Conservation (phyloP, 2,797 vertebrate genomes). For the Rhodeus uyekii region DNA sequence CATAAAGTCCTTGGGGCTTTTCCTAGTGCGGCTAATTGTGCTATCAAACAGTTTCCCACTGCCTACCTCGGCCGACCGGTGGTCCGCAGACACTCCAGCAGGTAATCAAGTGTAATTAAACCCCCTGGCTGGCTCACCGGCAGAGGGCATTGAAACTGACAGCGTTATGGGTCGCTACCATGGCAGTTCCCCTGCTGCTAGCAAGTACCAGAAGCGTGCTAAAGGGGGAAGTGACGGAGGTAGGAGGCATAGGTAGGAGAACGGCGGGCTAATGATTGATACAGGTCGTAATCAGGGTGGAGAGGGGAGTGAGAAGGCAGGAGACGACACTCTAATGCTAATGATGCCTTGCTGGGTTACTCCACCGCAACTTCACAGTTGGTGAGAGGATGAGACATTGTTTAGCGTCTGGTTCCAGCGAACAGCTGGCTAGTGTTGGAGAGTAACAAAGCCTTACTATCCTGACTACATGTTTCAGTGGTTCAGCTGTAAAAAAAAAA, state of each 20-base stretch:
- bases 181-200: conserved; percentile 46
- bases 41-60: conserved; percentile 42
- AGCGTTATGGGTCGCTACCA: conserved; percentile 50
- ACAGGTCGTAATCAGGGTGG: conserved; percentile 45
- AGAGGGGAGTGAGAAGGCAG: conserved; percentile 23
- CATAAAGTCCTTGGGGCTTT: conserved; percentile 24
- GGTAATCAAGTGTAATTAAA: conserved; percentile 60
- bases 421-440: conserved; percentile 23
- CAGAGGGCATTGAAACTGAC: conserved; percentile 38
- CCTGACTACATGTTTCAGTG: neutral
- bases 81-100: conserved; percentile 43
- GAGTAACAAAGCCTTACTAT: neutral
- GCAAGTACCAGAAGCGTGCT: conserved; percentile 20
- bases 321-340: conserved; percentile 25
- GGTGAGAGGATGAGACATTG: conserved; percentile 37
- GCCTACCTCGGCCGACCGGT: conserved; percentile 17
- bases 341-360: conserved; percentile 36
- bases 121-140: conserved; percentile 34
- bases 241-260: conserved; percentile 29
- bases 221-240: neutral
- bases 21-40: conserved; percentile 50
- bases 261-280: conserved; percentile 36
- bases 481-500: neutral
- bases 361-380: conserved; percentile 28
- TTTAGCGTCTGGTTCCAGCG: conserved; percentile 5